Base-by-base conservation (phyloP, 2,113 vertebrate genomes). In the Anarhynchus alexandrinus region DNA sequence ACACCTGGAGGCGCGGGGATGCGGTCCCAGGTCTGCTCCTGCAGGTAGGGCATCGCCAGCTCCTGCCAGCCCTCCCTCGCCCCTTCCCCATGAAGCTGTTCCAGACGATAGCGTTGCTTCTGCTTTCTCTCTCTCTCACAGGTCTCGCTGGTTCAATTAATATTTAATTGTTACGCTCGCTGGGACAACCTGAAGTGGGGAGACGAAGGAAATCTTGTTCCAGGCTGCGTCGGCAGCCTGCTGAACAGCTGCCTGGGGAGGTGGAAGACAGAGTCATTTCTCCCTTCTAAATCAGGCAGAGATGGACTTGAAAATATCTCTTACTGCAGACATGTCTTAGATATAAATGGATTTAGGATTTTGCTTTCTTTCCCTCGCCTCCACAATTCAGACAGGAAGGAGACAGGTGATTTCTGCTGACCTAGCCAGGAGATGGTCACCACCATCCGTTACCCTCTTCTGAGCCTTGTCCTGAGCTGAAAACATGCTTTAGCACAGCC, bases 211-310 rank as follows among this genome's bases (percentile, higher is more conserved):
- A 90, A 87, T 61, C 81, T 79, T 82, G 57, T 93, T 96, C 14
- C 40, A 34, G 57, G 61, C 52, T 79, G 40, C 0, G 5, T 23
- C 3, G 22, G 69, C 91, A 93, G 51, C 38, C 69, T 89, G 86
- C 64, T 85, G 73, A 87, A 51, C 88, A 84, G 91, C 80, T 95
- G 88, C 42, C 70, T 54, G 61, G 74, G 78, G 87, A 87, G 85
- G 62, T 57, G 45, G 78, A 38, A 90, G 66, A 69, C 84, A 64
- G 9, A 78, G 22, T 57, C 40, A 54, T 66, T 94, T 42, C n/a
- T 85, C 20, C 62, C 57, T 86, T 92, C 73, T 83, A 92, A 90
- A 65, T 82, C 82, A 82, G 87, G 49, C 70, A 93, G 78, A 55
- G 85, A 51, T 69, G 74, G 93, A 93, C 66, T 70, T 58, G 74